Evolutionary conservation across 2,888 invertebrate genomes (phyloP), one percentile per base, ranked within the genome.

Genomic region (Pantelozetes paolii): DNA sequence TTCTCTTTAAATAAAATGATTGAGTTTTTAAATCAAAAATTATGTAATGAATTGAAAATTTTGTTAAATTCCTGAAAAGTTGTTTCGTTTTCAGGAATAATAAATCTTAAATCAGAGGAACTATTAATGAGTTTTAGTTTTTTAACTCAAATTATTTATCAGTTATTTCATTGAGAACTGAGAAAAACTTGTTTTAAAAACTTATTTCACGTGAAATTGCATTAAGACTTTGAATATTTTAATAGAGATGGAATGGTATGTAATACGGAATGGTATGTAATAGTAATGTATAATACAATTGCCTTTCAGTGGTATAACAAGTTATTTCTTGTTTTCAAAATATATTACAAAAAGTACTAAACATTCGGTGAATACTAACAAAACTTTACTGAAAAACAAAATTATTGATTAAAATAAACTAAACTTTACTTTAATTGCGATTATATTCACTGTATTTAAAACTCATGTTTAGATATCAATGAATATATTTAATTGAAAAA

Each of bases 181-280:
- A 50, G 15, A 6, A 28, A 54, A 54, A 54, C 54, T 54, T 54
- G 23, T 54, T 54, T 20, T 15, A 2, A 15, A 45, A 54, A 23
- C 48, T 48, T 20, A 54, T 15, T 59, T 59, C 15, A 20, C 9
- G 30, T 59, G 59, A 59, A 11, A 28, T 26, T 3, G 9, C 3
- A 9, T 15, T 3, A 30, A 30, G 59, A 59, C 30, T 59, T 59
- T 9, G 15, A 8, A 59, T 59, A 59, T 59, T 30, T 59, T 59
- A 59, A 28, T 28, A 30, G 59, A 59, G 59, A 59, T 59, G 59
- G 59, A n/a, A 59, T 59, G 59, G 30, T 59, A 59, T 59, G 30
- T 15, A 9, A 20, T 54, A 9, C n/a, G 48, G 6, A 48, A 9
- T 9, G 15, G 48, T 48, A 48, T 48, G 6, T n/a, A n/a, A 6